Conservation (phyloP, 2,888 invertebrate genomes). For the Macrophya alboannulata region DNA sequence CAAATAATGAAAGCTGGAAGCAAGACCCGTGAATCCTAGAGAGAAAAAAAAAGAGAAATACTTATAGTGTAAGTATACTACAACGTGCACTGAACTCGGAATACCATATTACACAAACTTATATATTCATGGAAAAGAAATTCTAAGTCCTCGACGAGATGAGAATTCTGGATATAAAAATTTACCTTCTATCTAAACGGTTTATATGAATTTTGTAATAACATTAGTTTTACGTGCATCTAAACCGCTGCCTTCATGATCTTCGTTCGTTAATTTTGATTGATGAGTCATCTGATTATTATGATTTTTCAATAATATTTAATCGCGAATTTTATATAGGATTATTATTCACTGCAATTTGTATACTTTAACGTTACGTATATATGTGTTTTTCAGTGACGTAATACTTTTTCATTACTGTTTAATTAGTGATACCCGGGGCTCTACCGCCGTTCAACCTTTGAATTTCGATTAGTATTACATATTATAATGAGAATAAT, state of each 20-base stretch:
- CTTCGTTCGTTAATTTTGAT: not conserved
- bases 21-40: slow-evolving; percentile 67
- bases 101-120: slow-evolving; percentile 27
- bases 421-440: not conserved
- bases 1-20: slow-evolving; percentile 67
- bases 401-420: not conserved
- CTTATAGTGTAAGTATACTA: slow-evolving; percentile 3
- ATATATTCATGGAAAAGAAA: not conserved
- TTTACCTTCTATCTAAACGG: not conserved
- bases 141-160: not conserved
- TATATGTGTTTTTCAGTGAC: not conserved
- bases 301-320: not conserved
- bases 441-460: not conserved
- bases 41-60: slow-evolving; percentile 60
- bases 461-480: slow-evolving; percentile 8
- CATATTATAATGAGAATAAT: not conserved
- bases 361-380: not conserved
- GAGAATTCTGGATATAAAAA: not conserved
- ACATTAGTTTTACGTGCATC: not conserved
- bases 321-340: not conserved
- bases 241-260: not conserved
- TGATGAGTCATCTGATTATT: slow-evolving; percentile 8
- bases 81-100: slow-evolving; percentile 37
- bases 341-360: slow-evolving; percentile 22
- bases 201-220: not conserved